Percentiles rank a stretch among this genome's conserved stretches.
These are phyloP conservation scores for Heterodera filipjevi DNA, from an alignment of 2,888 invertebrate genomes.

Conservation along the genomic window DNA sequence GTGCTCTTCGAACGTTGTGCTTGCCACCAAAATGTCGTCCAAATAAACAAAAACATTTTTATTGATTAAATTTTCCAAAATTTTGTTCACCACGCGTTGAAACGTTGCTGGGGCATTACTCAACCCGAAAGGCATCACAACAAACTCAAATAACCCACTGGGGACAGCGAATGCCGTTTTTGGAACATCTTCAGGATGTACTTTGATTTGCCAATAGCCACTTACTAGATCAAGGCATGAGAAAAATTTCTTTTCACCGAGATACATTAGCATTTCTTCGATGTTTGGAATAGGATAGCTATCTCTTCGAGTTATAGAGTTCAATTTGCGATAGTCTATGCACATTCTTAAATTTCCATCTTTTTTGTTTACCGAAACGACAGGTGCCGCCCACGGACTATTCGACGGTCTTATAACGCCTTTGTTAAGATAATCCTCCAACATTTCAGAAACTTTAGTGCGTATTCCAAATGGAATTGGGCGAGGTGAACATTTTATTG, in stretches of 20 bases:
- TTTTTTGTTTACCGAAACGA: not conserved
- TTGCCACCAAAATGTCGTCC: not conserved
- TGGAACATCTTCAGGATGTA: not conserved
- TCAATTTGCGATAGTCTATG: not conserved
- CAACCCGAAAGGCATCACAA: conserved; percentile 21
- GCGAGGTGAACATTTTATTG: conserved; percentile 26
- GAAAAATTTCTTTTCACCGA: conserved; percentile 13
- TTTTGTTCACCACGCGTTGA: not conserved
- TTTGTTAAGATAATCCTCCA: conserved; percentile 27
- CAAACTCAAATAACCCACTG: not conserved
- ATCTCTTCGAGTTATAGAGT: not conserved
- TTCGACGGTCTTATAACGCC: conserved; percentile 1
- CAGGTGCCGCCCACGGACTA: not conserved
- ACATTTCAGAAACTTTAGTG: conserved; percentile 21
- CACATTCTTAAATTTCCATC: not conserved
- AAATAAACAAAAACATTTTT: conserved; percentile 2
- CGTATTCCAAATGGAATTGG: conserved; percentile 34
- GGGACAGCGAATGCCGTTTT: conserved; percentile 9
- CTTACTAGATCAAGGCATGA: not conserved
- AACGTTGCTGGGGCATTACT: not conserved
- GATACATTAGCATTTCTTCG: not conserved
- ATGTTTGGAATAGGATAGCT: not conserved
- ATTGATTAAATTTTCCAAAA: not conserved
- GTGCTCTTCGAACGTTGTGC: conserved; percentile 7
- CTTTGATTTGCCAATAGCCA: conserved; percentile 23